Evolutionary conservation across 2,888 invertebrate species (phyloP).

Genomic region (Idaea biselata): DNA sequence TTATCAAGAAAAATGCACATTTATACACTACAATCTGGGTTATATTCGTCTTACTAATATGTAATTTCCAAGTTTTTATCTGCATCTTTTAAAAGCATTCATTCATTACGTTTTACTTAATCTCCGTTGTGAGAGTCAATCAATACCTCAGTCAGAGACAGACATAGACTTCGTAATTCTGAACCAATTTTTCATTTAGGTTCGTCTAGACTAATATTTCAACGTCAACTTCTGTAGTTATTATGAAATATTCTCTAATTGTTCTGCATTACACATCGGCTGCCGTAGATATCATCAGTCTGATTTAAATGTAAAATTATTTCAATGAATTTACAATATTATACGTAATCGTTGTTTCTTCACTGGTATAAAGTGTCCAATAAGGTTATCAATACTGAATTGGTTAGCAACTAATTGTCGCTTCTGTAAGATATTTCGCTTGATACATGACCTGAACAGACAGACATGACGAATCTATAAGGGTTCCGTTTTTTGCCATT

Average conservation of each 20-base stretch:
- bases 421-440: not conserved
- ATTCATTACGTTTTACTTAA: not conserved
- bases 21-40: not conserved
- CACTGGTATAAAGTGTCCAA: not conserved
- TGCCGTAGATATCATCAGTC: no score
- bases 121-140: not conserved
- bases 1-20: slow-evolving; percentile 6
- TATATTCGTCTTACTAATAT: not conserved
- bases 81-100: not conserved
- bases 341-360: not conserved
- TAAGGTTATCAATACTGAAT: not conserved
- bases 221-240: slow-evolving; percentile 27
- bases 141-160: not conserved
- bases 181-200: slow-evolving; percentile 32
- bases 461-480: no score
- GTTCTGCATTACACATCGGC: not conserved
- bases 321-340: not conserved
- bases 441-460: not conserved
- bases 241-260: not conserved
- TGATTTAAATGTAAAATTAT: no score
- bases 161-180: slow-evolving; percentile 7
- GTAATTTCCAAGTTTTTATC: no score
- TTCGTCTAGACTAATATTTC: slow-evolving; percentile 32
- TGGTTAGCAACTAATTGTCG: not conserved
- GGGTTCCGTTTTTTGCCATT: no score